These are phyloP conservation scores for Chaetorhynchus papuensis DNA, from an alignment of 2,113 vertebrate species.

Conservation along the genomic window DNA sequence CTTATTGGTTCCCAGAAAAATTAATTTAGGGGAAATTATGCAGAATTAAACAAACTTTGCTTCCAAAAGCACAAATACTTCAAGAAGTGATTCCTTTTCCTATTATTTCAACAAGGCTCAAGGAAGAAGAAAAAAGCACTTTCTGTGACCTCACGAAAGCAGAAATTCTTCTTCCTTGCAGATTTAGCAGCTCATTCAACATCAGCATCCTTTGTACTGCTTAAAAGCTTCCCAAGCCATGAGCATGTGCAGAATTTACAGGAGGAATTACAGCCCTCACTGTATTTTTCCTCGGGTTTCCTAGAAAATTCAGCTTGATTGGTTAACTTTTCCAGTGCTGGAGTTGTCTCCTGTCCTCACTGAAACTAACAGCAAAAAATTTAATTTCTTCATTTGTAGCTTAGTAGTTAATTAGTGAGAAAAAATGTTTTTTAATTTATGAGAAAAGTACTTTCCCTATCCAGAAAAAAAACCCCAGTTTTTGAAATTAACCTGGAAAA, in stretches of 20 bases:
- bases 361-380: not conserved
- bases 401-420: not conserved
- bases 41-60: not conserved
- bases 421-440: not conserved
- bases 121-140: not conserved
- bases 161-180: not conserved
- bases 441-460: not conserved
- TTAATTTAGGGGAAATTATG: not conserved
- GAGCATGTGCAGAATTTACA: not conserved
- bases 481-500: not conserved
- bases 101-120: not conserved
- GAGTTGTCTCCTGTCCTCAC: not conserved
- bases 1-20: not conserved
- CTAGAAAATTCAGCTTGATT: not conserved
- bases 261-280: not conserved
- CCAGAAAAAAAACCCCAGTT: no score
- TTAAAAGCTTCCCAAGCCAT: not conserved
- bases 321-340: not conserved
- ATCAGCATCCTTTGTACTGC: not conserved
- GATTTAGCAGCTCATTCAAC: not conserved
- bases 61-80: not conserved
- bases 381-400: not conserved
- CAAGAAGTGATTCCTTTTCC: not conserved
- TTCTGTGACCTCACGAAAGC: not conserved
- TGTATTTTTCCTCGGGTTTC: accelerated